A percentile compares a stretch with the other conserved stretches of the same genome.
These are phyloP conservation scores for Protobothrops mucrosquamatus DNA, from an alignment of 2,113 vertebrate genomes.

Conservation along the genomic window DNA sequence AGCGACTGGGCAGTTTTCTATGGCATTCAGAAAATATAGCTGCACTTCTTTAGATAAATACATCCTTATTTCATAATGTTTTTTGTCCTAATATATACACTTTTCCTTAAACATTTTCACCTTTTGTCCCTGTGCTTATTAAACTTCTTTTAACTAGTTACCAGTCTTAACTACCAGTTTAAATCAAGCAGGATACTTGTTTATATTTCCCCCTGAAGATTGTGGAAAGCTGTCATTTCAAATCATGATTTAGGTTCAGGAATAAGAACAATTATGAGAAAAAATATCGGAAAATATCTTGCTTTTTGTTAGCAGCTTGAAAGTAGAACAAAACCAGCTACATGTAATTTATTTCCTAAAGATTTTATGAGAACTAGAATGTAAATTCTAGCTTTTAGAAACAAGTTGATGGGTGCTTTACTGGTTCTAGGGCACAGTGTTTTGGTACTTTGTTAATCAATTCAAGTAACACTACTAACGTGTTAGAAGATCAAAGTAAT, in stretches of 20 bases:
- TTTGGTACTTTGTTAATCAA: background rate
- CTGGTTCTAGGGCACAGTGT: background rate
- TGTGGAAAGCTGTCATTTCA: background rate
- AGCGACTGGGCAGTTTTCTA: background rate
- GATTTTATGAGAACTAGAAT: background rate
- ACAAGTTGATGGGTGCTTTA: background rate
- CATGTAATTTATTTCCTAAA: background rate
- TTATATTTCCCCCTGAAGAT: background rate
- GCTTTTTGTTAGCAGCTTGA: background rate
- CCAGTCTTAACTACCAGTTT: background rate
- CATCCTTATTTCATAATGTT: background rate
- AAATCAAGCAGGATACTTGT: background rate
- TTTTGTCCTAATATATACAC: background rate
- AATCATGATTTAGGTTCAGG: background rate
- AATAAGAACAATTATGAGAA: background rate
- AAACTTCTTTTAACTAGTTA: background rate
- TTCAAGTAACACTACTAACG: conserved; percentile 21
- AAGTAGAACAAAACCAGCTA: background rate
- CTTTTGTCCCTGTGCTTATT: background rate
- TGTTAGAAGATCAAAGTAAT: conserved; percentile 3
- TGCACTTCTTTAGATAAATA: background rate
- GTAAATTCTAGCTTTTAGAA: conserved; percentile 1
- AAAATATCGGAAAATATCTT: background rate
- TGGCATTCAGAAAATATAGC: background rate
- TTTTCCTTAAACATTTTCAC: background rate